phyloP scores from a whole-genome alignment of 2,797 vertebrate genomes.

The Diplodus sargus region DNA sequence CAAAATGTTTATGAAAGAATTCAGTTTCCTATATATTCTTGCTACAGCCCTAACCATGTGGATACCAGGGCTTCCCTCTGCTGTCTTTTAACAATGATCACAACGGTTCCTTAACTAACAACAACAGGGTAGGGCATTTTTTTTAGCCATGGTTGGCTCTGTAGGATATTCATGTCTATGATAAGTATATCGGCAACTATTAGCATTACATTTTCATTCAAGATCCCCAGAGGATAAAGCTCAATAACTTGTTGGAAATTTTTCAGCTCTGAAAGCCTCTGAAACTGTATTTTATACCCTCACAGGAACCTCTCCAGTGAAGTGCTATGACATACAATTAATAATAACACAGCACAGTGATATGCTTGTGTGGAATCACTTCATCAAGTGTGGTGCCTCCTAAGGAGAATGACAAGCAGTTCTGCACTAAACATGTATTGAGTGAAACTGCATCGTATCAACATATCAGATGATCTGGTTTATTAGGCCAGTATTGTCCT shows the following conservation, averaged over 20 bases:
- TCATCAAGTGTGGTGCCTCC: not conserved
- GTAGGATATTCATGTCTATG: too few relatives aligned
- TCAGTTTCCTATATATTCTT: too few relatives aligned
- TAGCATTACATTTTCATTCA: too few relatives aligned
- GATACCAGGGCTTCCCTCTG: too few relatives aligned
- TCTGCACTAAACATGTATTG: not conserved
- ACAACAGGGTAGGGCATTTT: too few relatives aligned
- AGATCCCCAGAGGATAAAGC: too few relatives aligned
- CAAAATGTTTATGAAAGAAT: too few relatives aligned
- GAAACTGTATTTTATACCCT: not conserved
- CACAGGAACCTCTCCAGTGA: not conserved
- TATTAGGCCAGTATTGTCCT: not conserved
- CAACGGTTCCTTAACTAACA: too few relatives aligned
- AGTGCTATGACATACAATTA: not conserved
- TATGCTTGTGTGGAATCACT: not conserved
- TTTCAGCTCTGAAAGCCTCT: not conserved
- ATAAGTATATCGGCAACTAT: too few relatives aligned
- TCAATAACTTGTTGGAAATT: not conserved
- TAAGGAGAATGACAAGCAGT: conserved; percentile 8
- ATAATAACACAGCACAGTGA: not conserved
- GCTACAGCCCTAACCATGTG: too few relatives aligned
- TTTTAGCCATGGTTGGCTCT: too few relatives aligned
- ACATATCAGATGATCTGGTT: not conserved
- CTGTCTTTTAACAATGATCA: too few relatives aligned
- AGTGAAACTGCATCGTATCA: conserved; percentile 1